Evolutionary conservation across 2,888 invertebrate genomes (phyloP).

Genomic region (Lasius fuliginosus): DNA sequence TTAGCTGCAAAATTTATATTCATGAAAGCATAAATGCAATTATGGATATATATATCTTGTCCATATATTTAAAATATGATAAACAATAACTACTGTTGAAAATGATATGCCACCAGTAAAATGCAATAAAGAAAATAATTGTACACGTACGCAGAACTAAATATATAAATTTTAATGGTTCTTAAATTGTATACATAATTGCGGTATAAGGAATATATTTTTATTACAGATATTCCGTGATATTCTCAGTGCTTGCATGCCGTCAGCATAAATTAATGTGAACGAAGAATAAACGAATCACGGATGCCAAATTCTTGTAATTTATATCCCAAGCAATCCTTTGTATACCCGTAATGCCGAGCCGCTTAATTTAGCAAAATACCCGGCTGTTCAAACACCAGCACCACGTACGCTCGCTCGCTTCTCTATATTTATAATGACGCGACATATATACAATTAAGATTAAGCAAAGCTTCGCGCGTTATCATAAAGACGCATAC

Average conservation of each 20-base stretch:
- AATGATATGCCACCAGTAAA: not conserved
- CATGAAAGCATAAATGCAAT: not conserved
- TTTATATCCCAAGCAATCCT: constrained; percentile 40
- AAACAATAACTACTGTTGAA: not conserved
- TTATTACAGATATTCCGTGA: constrained; percentile 8
- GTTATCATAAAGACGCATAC: not conserved
- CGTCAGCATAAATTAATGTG: constrained; percentile 24
- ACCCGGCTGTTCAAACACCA: constrained; percentile 33
- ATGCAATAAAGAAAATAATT: not conserved
- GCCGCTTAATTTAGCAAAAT: constrained; percentile 46
- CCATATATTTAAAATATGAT: not conserved
- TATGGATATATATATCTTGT: not conserved
- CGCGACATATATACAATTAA: not conserved
- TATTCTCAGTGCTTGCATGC: not conserved
- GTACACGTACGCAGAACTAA: not conserved
- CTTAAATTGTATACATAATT: not conserved
- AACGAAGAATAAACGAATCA: constrained; percentile 8
- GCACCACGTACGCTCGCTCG: not conserved
- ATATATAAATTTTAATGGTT: not conserved
- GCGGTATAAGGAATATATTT: not conserved
- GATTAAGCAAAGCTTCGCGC: constrained; percentile 26
- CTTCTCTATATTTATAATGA: constrained; percentile 10
- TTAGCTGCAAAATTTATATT: constrained; percentile 7
- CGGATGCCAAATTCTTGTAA: constrained; percentile 36
- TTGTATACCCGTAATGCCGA: constrained; percentile 39